A percentile compares a stretch with the other conserved stretches of the same genome.
Evolutionary conservation across 1,140 invertebrate species (phyloP).

Genomic region (Plectrocnemia conspersa): DNA sequence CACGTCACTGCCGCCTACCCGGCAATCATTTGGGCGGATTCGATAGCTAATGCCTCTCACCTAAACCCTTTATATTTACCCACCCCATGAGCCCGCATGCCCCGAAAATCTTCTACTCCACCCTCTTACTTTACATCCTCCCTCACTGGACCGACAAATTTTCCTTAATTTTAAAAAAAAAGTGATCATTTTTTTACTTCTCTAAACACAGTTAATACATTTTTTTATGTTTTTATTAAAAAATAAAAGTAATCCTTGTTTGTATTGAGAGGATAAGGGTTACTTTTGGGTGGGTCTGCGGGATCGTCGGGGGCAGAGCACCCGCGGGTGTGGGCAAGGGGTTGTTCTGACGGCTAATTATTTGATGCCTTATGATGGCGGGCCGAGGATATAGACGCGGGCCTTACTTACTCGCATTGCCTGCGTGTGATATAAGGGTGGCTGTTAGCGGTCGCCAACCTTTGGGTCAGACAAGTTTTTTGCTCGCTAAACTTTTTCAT

Average conservation of each 20-base stretch:
- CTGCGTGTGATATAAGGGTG: slow-evolving; percentile 20
- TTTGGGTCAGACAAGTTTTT: neutral
- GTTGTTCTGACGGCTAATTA: slow-evolving; percentile 34
- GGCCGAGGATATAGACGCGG: slow-evolving; percentile 17
- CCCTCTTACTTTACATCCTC: neutral
- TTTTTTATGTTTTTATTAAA: too few relatives aligned
- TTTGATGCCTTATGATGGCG: slow-evolving; percentile 36
- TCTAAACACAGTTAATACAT: too few relatives aligned
- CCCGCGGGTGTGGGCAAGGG: slow-evolving; percentile 8
- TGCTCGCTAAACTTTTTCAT: too few relatives aligned
- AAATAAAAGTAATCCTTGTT: too few relatives aligned
- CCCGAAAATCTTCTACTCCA: neutral
- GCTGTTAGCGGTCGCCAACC: slow-evolving; percentile 16
- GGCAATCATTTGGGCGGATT: slow-evolving; percentile 28
- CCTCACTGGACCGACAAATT: too few relatives aligned
- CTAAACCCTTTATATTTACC: slow-evolving; percentile 20
- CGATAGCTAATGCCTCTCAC: slow-evolving; percentile 33
- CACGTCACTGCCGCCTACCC: slow-evolving; percentile 13
- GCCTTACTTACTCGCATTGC: slow-evolving; percentile 13
- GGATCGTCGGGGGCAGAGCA: slow-evolving; percentile 9
- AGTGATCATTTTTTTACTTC: too few relatives aligned
- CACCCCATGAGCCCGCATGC: neutral
- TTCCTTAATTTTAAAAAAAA: too few relatives aligned
- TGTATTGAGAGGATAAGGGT: slow-evolving; percentile 16
- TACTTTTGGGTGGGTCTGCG: slow-evolving; percentile 24